These are phyloP conservation scores for Isoperla grammatica DNA, from an alignment of 2,888 invertebrate species.

Conservation along the genomic window DNA sequence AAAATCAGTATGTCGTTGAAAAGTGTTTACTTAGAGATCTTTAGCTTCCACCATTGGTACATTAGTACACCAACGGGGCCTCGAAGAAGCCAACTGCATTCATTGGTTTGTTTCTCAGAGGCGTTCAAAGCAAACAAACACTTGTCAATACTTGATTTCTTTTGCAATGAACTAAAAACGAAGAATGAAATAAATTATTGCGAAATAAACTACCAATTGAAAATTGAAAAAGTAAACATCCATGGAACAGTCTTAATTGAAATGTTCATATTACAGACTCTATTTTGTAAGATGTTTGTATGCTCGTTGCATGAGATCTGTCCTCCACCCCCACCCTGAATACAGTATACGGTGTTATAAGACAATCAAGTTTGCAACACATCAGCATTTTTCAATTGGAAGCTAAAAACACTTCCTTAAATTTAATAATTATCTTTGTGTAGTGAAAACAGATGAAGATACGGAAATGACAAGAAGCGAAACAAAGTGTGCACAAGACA, in stretches of 20 bases:
- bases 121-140: too few species aligned
- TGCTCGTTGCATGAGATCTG: background rate
- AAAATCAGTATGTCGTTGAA: too few species aligned
- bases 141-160: too few species aligned
- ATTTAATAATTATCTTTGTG: background rate
- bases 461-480: too few species aligned
- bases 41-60: too few species aligned
- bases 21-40: too few species aligned
- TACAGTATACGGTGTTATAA: conserved; percentile 25
- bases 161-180: too few species aligned
- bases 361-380: conserved; percentile 24
- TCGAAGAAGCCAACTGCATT: too few species aligned
- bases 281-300: background rate
- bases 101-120: too few species aligned
- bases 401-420: background rate
- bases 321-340: background rate
- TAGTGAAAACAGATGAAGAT: too few species aligned
- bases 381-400: background rate
- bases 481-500: too few species aligned
- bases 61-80: too few species aligned
- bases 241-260: background rate
- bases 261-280: background rate
- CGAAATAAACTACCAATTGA: background rate
- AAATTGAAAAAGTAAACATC: conserved; percentile 2
- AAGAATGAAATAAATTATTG: background rate